Percentiles rank a stretch among this genome's conserved stretches.
phyloP scores from a whole-genome alignment of 2,888 invertebrate species.

The Imbricaverruca yamaguchii region DNA sequence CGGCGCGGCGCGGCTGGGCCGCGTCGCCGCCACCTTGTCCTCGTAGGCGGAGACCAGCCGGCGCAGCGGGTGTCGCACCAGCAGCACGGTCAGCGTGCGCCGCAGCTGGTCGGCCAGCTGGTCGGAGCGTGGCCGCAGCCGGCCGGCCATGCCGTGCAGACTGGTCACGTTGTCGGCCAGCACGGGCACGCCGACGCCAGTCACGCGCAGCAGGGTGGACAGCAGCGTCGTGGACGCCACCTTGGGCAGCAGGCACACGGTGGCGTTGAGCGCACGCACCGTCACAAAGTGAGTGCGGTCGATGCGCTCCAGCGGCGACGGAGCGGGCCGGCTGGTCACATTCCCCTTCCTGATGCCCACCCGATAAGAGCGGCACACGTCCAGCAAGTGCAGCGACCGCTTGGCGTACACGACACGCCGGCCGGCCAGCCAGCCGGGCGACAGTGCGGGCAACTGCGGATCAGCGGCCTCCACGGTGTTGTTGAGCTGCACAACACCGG shows the following conservation, averaged over 20 bases:
- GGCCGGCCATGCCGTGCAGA: background rate
- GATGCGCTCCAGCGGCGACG: background rate
- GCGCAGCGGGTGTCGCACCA: slow-evolving; percentile 16
- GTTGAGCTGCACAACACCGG: background rate
- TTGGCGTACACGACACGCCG: background rate
- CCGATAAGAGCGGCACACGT: background rate
- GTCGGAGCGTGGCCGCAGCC: background rate
- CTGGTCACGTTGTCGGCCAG: background rate
- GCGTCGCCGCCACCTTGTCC: slow-evolving; percentile 2
- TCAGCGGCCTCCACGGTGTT: background rate
- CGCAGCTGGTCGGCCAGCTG: background rate
- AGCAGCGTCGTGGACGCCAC: background rate
- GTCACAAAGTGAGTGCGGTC: background rate
- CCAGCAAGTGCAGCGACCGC: background rate
- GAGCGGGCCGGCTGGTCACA: background rate
- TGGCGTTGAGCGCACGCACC: background rate
- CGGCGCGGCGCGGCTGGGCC: no score
- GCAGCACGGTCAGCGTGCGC: background rate
- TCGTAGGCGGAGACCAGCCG: slow-evolving; percentile 4
- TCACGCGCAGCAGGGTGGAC: background rate
- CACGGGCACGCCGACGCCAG: background rate
- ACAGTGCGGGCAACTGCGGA: background rate
- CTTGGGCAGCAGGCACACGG: background rate
- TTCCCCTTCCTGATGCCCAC: background rate
- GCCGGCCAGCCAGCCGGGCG: background rate